Conservation (phyloP, 2,113 vertebrate genomes). For the Ancistrus triradiatus region DNA sequence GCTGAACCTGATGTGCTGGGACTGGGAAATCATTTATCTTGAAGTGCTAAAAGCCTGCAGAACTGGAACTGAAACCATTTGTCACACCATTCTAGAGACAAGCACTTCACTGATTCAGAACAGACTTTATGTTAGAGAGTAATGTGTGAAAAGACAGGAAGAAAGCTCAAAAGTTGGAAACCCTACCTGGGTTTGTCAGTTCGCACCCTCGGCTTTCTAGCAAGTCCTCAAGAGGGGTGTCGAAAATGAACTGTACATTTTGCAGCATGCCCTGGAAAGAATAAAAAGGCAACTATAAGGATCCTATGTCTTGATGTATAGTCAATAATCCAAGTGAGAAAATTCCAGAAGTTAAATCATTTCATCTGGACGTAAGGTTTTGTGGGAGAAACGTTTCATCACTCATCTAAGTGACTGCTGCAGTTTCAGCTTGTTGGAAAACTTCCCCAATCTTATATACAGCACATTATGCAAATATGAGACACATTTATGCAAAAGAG, state of each 20-base stretch:
- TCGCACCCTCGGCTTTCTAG: slow-evolving; percentile 75
- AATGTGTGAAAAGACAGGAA: slow-evolving; percentile 14
- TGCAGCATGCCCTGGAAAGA: slow-evolving; percentile 77
- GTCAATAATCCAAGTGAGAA: too few species aligned
- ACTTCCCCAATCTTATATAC: too few species aligned
- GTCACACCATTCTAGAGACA: background rate
- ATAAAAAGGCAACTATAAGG: slow-evolving; percentile 13
- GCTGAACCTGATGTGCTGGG: background rate
- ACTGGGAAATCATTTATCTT: background rate
- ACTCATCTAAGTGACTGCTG: too few species aligned
- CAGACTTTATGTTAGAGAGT: slow-evolving; percentile 1
- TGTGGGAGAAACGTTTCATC: too few species aligned
- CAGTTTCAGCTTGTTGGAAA: too few species aligned
- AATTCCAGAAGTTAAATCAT: too few species aligned
- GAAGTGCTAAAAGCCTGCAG: background rate
- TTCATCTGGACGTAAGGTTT: too few species aligned
- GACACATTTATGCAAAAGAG: too few species aligned
- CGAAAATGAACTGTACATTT: slow-evolving; percentile 75
- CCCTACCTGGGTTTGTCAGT: slow-evolving; percentile 69
- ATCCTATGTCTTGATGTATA: background rate
- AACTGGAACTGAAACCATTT: background rate
- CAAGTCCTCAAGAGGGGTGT: slow-evolving; percentile 72
- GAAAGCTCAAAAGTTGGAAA: slow-evolving; percentile 13
- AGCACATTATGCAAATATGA: too few species aligned
- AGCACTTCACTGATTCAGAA: background rate